Evolutionary conservation across 2,797 vertebrate species (phyloP).

Genomic region (Rhinatrema bivittatum): DNA sequence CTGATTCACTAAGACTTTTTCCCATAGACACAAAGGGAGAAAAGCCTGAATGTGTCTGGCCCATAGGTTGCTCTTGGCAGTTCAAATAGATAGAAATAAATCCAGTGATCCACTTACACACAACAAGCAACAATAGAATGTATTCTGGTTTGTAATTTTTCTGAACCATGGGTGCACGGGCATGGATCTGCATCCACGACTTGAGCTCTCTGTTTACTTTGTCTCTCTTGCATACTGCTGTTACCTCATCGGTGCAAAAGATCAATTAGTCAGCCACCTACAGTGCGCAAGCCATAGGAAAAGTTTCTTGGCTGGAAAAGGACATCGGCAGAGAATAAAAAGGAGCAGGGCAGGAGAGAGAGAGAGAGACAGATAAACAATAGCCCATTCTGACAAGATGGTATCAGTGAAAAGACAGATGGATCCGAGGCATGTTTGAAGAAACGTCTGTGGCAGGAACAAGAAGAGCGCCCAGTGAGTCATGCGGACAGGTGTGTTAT

Average conservation of each 20-base stretch:
- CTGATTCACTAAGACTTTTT: no score
- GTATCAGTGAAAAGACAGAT: constrained; percentile 2
- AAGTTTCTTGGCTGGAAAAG: neutral
- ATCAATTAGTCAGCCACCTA: neutral
- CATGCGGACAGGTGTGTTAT: constrained; percentile 13
- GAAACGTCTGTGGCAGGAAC: neutral
- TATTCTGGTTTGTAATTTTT: constrained; percentile 4
- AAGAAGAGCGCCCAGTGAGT: neutral
- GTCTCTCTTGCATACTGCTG: no score
- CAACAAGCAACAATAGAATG: no score
- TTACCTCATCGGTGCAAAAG: neutral
- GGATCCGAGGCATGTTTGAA: neutral
- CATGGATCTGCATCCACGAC: neutral
- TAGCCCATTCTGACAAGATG: neutral
- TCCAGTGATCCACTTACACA: no score
- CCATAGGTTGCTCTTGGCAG: no score
- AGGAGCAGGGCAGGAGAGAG: accelerated
- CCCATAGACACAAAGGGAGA: no score
- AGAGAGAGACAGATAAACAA: accelerated
- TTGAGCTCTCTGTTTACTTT: neutral
- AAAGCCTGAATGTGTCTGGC: no score
- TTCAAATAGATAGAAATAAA: no score
- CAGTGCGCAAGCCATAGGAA: accelerated
- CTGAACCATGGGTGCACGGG: constrained; percentile 1
- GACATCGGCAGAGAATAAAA: neutral